phyloP scores from a whole-genome alignment of 2,888 invertebrate genomes.

The Bruchidius siliquastri region DNA sequence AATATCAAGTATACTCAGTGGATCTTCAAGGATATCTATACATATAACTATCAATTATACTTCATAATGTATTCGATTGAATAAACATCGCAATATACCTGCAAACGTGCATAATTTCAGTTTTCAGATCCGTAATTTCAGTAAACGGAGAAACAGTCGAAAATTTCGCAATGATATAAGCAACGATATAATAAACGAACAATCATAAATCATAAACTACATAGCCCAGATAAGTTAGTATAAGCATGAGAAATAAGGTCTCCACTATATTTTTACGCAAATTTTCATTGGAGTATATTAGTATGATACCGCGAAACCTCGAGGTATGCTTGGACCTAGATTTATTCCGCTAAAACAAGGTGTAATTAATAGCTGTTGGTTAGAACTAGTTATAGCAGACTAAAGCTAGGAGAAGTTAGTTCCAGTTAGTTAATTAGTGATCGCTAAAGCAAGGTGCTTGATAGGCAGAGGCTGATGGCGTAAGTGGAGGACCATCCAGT shows the following conservation, averaged over 20 bases:
- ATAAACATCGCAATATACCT: not conserved
- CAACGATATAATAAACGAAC: not conserved
- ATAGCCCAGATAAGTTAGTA: not conserved
- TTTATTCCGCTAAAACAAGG: no score
- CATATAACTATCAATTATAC: not conserved
- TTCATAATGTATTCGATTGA: not conserved
- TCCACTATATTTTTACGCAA: no score
- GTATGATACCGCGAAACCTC: no score
- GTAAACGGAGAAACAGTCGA: not conserved
- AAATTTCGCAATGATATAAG: not conserved
- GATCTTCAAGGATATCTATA: not conserved
- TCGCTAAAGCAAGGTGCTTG: no score
- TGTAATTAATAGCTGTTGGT: no score
- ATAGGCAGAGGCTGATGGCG: no score
- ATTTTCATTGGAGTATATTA: no score
- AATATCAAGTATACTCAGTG: not conserved
- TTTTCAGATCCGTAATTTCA: not conserved
- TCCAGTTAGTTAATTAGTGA: no score
- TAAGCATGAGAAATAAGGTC: not conserved
- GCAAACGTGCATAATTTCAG: not conserved
- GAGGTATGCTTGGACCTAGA: no score
- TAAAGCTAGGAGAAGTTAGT: no score
- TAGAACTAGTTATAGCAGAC: no score
- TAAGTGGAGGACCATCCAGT: no score
- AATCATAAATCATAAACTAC: not conserved